Evolutionary conservation across 2,888 invertebrate genomes (phyloP).

Genomic region (Druceiella hillmani): DNA sequence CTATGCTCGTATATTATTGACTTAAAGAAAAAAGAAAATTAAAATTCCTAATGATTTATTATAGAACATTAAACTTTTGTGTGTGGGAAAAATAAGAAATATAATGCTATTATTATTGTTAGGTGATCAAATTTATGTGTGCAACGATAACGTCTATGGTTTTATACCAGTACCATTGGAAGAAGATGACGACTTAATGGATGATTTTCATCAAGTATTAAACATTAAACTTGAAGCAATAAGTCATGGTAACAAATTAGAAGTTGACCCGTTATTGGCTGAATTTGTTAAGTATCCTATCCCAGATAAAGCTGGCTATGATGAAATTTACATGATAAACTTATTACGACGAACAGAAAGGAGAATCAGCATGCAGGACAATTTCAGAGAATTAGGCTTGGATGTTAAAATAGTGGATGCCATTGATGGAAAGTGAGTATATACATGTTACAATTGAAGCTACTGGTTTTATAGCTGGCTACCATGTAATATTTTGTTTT

Average conservation of each 20-base stretch:
- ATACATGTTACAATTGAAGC: conserved; percentile 5
- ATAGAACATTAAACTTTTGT: no score
- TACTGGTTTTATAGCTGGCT: conserved; percentile 7
- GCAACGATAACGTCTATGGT: conserved; percentile 80
- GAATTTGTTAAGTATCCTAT: conserved; percentile 34
- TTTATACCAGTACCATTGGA: conserved; percentile 78
- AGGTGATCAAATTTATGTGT: conserved; percentile 57
- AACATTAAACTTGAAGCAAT: conserved; percentile 74
- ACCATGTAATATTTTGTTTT: conserved; percentile 3
- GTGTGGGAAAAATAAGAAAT: no score
- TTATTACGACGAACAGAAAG: conserved; percentile 77
- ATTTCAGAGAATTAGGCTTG: conserved; percentile 77
- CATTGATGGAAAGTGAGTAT: conserved; percentile 79
- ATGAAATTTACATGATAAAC: conserved; percentile 90
- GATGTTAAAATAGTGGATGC: conserved; percentile 72
- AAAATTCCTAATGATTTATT: no score
- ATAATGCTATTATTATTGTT: no score
- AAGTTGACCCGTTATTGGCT: conserved; percentile 36
- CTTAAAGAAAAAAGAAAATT: no score
- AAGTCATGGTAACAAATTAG: conserved; percentile 49
- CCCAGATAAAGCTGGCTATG: conserved; percentile 63
- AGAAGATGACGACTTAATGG: conserved; percentile 53
- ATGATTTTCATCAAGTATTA: conserved; percentile 65
- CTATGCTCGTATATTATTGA: no score
- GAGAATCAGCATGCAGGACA: conserved; percentile 68